A percentile compares a stretch with the other conserved stretches of the same genome.
phyloP scores from a whole-genome alignment of 2,797 vertebrate species.

The Coreius guichenoti region DNA sequence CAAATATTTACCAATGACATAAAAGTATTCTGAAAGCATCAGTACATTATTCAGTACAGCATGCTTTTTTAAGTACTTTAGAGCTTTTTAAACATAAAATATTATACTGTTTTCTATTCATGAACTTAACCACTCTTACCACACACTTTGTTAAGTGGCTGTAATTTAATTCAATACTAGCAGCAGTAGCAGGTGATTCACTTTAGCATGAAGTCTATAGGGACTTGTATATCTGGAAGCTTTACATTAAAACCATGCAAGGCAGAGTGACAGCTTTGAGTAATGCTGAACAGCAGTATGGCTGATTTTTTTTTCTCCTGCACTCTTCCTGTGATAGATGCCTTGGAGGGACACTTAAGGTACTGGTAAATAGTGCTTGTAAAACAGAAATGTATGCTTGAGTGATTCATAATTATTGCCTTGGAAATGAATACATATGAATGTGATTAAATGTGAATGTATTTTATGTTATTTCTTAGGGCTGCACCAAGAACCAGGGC shows the following conservation, averaged over 20 bases:
- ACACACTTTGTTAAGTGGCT: neutral
- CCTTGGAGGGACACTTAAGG: neutral
- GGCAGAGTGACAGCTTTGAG: constrained; percentile 21
- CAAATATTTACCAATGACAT: constrained; percentile 17
- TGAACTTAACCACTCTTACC: neutral
- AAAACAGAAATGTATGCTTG: constrained; percentile 18
- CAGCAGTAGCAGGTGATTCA: constrained; percentile 34
- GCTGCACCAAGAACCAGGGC: neutral
- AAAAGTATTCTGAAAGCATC: neutral
- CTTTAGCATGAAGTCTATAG: constrained; percentile 19
- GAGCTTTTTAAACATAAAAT: neutral
- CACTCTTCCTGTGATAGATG: constrained; percentile 16
- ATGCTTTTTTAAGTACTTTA: neutral
- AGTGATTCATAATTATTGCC: constrained; percentile 7
- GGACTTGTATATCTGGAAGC: constrained; percentile 32
- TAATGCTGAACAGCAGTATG: constrained; percentile 17
- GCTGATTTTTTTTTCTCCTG: neutral
- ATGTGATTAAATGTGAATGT: neutral
- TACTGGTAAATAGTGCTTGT: constrained; percentile 4
- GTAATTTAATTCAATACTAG: constrained; percentile 16
- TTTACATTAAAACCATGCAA: constrained; percentile 48
- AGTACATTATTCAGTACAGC: neutral
- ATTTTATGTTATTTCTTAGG: neutral
- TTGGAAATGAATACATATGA: neutral
- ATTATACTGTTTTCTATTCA: neutral